These are phyloP conservation scores for Nomada hirtipes DNA, from an alignment of 2,888 invertebrate genomes.

Conservation along the genomic window DNA sequence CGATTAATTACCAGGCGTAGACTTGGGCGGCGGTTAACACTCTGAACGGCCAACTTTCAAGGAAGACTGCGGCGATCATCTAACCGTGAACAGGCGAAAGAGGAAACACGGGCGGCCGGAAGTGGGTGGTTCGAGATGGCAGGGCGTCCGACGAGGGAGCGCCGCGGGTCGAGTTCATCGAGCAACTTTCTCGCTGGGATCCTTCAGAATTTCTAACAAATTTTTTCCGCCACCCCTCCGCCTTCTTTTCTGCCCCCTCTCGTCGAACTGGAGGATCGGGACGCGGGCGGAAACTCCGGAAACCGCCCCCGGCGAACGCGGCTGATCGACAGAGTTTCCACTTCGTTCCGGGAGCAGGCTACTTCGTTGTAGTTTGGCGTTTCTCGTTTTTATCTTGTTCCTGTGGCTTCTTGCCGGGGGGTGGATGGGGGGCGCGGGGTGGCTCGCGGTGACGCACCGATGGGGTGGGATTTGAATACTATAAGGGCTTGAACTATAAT, in stretches of 20 bases:
- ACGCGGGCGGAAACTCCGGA: slow-evolving; percentile 27
- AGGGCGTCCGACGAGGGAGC: slow-evolving; percentile 18
- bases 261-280: not conserved
- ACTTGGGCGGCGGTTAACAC: slow-evolving; percentile 65
- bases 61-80: slow-evolving; percentile 48
- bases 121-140: slow-evolving; percentile 22
- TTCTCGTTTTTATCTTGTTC: slow-evolving; percentile 1
- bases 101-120: not conserved
- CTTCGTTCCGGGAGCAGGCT: not conserved
- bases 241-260: not conserved
- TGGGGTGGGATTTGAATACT: not conserved
- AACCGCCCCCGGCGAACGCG: slow-evolving; percentile 26
- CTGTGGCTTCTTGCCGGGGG: not conserved
- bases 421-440: not conserved
- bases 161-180: slow-evolving; percentile 36
- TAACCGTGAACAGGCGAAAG: slow-evolving; percentile 27
- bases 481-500: too few species aligned
- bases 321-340: slow-evolving; percentile 13
- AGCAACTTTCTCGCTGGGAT: slow-evolving; percentile 48
- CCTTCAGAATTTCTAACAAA: slow-evolving; percentile 60
- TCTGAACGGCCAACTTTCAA: slow-evolving; percentile 70
- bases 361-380: not conserved
- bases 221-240: slow-evolving; percentile 30
- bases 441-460: not conserved
- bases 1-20: slow-evolving; percentile 77